Base-by-base conservation (phyloP, 1,140 invertebrate species). In the Muscidifurax raptorellus region DNA sequence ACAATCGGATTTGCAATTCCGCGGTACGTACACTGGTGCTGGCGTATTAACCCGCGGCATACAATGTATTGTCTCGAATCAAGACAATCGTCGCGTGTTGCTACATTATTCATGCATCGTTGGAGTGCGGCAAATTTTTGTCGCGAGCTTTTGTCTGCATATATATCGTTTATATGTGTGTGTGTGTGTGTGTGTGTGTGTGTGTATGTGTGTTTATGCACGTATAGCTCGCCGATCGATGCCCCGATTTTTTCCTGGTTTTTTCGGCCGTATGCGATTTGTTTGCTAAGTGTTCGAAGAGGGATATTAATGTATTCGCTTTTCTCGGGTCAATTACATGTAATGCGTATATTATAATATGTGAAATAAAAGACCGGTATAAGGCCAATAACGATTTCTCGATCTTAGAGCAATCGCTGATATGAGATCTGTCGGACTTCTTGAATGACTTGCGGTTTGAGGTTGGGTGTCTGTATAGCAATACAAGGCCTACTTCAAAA, bases 1-100 rank as follows among this genome's bases (percentile, higher is more conserved):
- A 79, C 30, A 25, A 79, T 66, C 1, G 52, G 77, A 79, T 67
- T 78, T 66, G 15, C 47, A 64, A 79, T 79, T 79, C 59, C 77
- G 30, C 5, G 59, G 27, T 13, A n/a, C n/a, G 59, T 36, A 18
- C n/a, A 44, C 9, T 13, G 9, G 22, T 30, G 27, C 52, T 59
- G 52, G 28, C 28, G n/a, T 79, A 79, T 67, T 40, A 67, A 79
- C n/a, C 30, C 52, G 10, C 5, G 28, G 30, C 32, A 18, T 32
- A 15, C 12, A 78, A 25, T 30, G 52, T 36, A 30, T 64, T 30
- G 25, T 44, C 36, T 75, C 25, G 72, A 2, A 44, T n/a, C 25
- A 40, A 27, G 9, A 59, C 44, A 77, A 77, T 67, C n/a, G 30
- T 67, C n/a, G 30, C 28, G n/a, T 30, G 18, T 18, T 15, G 12